A percentile compares a stretch with the other conserved stretches of the same genome.
Conservation (phyloP, 37 sponge, comb jelly and placozoan species). For the Agelas oroides region DNA sequence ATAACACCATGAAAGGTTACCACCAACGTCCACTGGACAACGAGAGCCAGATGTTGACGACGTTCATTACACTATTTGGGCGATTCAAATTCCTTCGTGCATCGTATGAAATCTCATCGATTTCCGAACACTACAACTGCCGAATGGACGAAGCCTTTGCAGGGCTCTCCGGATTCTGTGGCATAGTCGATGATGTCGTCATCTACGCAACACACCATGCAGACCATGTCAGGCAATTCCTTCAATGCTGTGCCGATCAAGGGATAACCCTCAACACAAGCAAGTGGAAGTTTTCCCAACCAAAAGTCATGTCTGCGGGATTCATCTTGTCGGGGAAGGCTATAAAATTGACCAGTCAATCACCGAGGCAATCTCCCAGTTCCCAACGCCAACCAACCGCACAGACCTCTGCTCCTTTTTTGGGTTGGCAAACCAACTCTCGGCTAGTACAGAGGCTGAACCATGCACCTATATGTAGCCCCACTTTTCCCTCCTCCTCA, state of each 20-base stretch:
- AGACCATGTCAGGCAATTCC: slow-evolving; percentile 19
- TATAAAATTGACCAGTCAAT: slow-evolving; percentile 22
- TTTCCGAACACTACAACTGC: too few species aligned
- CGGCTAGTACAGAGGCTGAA: slow-evolving; percentile 8
- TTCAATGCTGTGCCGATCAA: slow-evolving; percentile 33
- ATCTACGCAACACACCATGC: slow-evolving; percentile 36
- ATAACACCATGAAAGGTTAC: slow-evolving; percentile 55
- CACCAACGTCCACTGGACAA: slow-evolving; percentile 60
- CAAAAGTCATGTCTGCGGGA: slow-evolving; percentile 31
- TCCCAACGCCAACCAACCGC: slow-evolving; percentile 48
- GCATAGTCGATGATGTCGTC: slow-evolving; percentile 41
- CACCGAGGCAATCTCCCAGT: slow-evolving; percentile 42
- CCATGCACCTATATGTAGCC: slow-evolving; percentile 11
- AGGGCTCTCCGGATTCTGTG: slow-evolving; percentile 8
- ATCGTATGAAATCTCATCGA: too few species aligned
- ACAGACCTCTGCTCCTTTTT: slow-evolving; percentile 52
- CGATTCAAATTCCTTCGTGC: too few species aligned
- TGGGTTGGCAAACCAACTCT: slow-evolving; percentile 51
- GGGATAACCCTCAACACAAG: slow-evolving; percentile 49
- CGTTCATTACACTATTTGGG: slow-evolving; percentile 69
- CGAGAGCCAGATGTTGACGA: slow-evolving; percentile 54
- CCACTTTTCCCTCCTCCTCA: slow-evolving; percentile 41
- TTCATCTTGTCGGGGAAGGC: slow-evolving; percentile 8
- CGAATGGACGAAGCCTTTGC: slow-evolving; percentile 56
- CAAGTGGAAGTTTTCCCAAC: slow-evolving; percentile 28